phyloP scores from a whole-genome alignment of 2,113 vertebrate species.

The Rallus limicola region DNA sequence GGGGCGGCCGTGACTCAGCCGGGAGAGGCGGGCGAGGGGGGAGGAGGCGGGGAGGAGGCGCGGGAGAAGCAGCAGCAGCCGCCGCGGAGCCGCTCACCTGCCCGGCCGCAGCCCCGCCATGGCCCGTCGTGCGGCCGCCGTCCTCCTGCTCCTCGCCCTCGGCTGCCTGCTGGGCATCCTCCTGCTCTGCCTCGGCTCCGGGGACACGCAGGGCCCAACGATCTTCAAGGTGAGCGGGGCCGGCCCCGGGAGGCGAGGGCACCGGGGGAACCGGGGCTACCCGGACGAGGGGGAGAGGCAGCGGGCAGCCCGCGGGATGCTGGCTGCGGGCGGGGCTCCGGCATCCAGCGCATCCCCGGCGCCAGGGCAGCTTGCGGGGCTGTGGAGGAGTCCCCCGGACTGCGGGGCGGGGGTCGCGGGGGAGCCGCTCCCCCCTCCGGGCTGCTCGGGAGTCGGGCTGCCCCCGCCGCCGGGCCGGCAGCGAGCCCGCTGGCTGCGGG shows the following conservation, averaged over 20 bases:
- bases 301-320: background rate
- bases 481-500: background rate
- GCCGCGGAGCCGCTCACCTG: slow-evolving; percentile 8
- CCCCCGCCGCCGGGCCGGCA: background rate
- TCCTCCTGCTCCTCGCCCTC: slow-evolving; percentile 74
- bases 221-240: slow-evolving; percentile 81
- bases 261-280: background rate
- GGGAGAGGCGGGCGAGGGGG: background rate
- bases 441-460: no score
- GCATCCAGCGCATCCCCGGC: background rate
- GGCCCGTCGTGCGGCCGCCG: slow-evolving; percentile 30
- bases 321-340: background rate
- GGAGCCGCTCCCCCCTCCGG: background rate
- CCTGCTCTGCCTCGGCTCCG: slow-evolving; percentile 81
- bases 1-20: slow-evolving; percentile 42
- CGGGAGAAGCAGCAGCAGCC: background rate
- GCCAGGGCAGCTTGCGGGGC: no score
- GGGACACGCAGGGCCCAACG: slow-evolving; percentile 77
- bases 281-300: background rate
- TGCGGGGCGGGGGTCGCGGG: background rate
- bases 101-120: background rate
- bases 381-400: no score
- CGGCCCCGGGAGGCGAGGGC: background rate
- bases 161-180: slow-evolving; percentile 80
- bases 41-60: background rate